Evolutionary conservation across 53 echinoderm and acorn worm species (phyloP), one percentile per base, ranked within the genome.

Genomic region (Mesocentrotus franciscanus): DNA sequence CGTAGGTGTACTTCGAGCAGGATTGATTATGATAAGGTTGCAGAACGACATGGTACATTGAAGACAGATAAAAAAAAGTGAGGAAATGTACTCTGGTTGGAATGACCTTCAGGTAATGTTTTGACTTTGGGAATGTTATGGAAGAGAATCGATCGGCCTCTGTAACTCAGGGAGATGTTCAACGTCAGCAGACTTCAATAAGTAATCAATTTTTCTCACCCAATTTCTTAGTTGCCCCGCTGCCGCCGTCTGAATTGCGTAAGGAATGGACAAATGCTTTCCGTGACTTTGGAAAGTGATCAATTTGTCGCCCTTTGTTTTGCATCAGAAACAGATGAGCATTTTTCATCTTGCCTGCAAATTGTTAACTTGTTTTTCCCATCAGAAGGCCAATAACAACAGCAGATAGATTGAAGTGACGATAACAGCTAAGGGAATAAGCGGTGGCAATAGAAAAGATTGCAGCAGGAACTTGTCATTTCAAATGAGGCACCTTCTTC

Each of bases 141-240:
- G 91, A 90, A 90, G 60, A 1, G 0, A 24, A 64, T 64, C 16
- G 91, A 64, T 36, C 3, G 66, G 61, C 36, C 91, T 91, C 20
- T 0, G 91, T 66, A 62, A 57, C 66, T 91, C 62, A 7, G 33
- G 66, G 90, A 66, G 62, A 91, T 57, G 66, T 29, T 29, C 58
- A 58, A 91, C 91, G 91, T 91, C 91, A 91, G 30, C 66, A 66
- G 91, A 64, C 91, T 91, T 66, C 34, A 66, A 57, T 29, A 29
- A 87, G 56, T 58, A 66, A 91, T 91, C 91, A 91, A 91, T 91
- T 91, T 13, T 56, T 64, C 91, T 91, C 91, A 91, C 64, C 91
- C 15, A 34, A 61, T 91, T 91, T 66, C 32, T 20, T n/a, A 3
- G 49, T 87, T 58, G 87, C 18, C 10, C n/a, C 26, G 87, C 87